Evolutionary conservation across 1,140 invertebrate genomes (phyloP).

Genomic region (Papilio helenus): DNA sequence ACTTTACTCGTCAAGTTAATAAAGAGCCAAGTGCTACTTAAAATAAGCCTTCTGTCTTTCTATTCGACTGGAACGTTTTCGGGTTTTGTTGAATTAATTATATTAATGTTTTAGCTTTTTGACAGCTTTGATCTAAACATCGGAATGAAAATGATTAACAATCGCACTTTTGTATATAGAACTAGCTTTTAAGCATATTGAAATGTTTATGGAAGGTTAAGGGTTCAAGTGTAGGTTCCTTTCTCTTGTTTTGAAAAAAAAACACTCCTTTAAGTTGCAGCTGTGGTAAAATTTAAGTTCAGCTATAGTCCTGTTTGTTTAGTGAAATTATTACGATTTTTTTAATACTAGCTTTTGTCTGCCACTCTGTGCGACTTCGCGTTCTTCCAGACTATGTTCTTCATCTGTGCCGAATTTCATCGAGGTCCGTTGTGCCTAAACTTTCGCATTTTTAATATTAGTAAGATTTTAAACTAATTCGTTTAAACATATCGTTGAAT

Average conservation of each 20-base stretch:
- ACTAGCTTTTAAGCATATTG: background rate
- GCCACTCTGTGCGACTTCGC: too few species aligned
- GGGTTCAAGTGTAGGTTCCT: background rate
- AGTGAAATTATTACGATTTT: too few species aligned
- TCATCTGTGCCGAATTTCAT: too few species aligned
- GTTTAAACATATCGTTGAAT: background rate
- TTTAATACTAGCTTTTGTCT: too few species aligned
- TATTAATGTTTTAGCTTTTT: constrained; percentile 50
- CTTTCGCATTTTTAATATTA: too few species aligned
- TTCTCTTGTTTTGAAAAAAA: too few species aligned
- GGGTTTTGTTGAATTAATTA: constrained; percentile 54
- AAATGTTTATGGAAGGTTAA: background rate
- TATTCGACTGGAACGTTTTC: constrained; percentile 45
- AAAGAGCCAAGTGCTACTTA: constrained; percentile 51
- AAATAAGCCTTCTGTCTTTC: constrained; percentile 52
- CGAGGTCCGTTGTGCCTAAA: too few species aligned
- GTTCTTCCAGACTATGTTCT: too few species aligned
- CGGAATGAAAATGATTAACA: constrained; percentile 8
- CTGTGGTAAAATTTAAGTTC: too few species aligned
- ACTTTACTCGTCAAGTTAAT: constrained; percentile 63
- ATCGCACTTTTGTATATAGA: background rate
- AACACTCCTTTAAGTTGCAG: too few species aligned
- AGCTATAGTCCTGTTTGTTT: too few species aligned
- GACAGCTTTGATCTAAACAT: constrained; percentile 38
- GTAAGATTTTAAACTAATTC: background rate